A percentile compares a stretch with the other conserved stretches of the same genome.
Evolutionary conservation across 2,888 invertebrate species (phyloP).

Genomic region (Fragum sueziense): DNA sequence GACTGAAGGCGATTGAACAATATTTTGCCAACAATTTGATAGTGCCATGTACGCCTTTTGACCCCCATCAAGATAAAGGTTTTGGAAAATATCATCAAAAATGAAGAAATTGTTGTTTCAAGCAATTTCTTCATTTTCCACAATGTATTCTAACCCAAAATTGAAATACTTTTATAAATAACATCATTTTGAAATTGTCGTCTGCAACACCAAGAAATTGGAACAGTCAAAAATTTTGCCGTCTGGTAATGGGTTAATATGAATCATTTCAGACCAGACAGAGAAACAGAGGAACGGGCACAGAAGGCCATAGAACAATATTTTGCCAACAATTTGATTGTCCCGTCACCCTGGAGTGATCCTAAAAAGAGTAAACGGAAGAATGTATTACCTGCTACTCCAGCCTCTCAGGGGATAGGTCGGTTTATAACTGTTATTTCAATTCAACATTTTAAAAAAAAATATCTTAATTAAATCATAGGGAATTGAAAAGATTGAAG

Average conservation of each 20-base stretch:
- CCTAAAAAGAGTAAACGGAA: slow-evolving; percentile 49
- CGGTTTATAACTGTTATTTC: too few species aligned
- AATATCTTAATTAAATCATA: too few species aligned
- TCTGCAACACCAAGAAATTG: too few species aligned
- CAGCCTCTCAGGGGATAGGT: slow-evolving; percentile 48
- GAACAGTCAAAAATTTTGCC: too few species aligned
- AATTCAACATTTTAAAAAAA: too few species aligned
- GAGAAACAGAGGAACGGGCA: slow-evolving; percentile 74
- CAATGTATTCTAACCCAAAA: not conserved
- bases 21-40: slow-evolving; percentile 77
- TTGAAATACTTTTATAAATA: too few species aligned
- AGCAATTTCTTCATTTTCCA: not conserved
- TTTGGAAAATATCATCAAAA: too few species aligned
- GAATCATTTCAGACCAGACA: slow-evolving; percentile 69
- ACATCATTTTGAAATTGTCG: too few species aligned
- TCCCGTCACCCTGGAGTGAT: slow-evolving; percentile 77
- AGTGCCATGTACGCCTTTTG: too few species aligned
- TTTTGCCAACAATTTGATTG: slow-evolving; percentile 76
- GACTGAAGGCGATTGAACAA: slow-evolving; percentile 77
- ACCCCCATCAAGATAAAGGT: too few species aligned
- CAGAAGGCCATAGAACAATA: slow-evolving; percentile 78
- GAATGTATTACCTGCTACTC: slow-evolving; percentile 55
- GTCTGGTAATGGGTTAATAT: too few species aligned
- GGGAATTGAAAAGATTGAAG: too few species aligned
- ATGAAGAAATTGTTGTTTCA: not conserved